Conservation (phyloP, 2,888 invertebrate genomes). For the Halocaridina rubra region DNA sequence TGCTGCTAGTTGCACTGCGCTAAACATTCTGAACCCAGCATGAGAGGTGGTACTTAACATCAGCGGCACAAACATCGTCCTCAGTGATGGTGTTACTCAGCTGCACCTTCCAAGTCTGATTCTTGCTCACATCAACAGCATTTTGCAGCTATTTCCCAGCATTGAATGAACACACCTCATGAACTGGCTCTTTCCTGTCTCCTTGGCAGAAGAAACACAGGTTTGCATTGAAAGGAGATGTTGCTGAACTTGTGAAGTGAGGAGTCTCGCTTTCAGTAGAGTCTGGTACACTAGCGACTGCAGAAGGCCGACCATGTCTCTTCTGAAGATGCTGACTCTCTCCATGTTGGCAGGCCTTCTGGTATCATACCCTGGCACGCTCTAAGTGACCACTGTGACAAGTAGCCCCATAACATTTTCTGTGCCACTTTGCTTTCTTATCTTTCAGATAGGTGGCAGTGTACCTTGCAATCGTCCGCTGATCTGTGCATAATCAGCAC, state of each 20-base stretch:
- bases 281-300: not conserved
- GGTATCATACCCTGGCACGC: not conserved
- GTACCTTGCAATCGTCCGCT: too few relatives aligned
- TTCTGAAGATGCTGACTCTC: not conserved
- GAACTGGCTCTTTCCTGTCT: not conserved
- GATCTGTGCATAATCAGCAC: too few relatives aligned
- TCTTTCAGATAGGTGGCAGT: too few relatives aligned
- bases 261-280: not conserved
- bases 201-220: not conserved
- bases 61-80: constrained; percentile 3
- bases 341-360: not conserved
- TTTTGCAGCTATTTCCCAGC: not conserved
- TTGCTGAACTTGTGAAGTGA: not conserved
- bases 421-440: too few relatives aligned
- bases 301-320: not conserved
- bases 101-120: not conserved
- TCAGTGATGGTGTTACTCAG: not conserved
- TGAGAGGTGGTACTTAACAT: too few relatives aligned
- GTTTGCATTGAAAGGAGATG: not conserved
- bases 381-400: not conserved
- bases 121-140: not conserved
- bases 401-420: too few relatives aligned
- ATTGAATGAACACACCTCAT: constrained; percentile 11
- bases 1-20: not conserved
- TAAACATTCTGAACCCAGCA: constrained; percentile 23